Evolutionary conservation across 2,113 vertebrate species (phyloP).

Genomic region (Ophiodon elongatus): DNA sequence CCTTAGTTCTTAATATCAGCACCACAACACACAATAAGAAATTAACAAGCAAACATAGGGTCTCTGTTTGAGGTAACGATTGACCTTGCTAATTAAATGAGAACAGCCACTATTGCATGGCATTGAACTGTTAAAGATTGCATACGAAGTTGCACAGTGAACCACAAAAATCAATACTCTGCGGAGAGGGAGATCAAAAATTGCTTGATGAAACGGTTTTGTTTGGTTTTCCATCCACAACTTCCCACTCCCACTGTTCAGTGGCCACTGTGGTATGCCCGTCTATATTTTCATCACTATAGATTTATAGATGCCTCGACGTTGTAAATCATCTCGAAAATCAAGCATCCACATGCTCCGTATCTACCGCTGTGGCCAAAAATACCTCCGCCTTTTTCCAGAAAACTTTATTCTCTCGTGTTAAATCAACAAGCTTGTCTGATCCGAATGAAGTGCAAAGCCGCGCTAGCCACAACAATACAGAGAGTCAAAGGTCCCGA

Average conservation of each 20-base stretch:
- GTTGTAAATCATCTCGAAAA: slow-evolving; percentile 72
- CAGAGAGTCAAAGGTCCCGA: slow-evolving; percentile 40
- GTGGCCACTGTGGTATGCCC: slow-evolving; percentile 71
- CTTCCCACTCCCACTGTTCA: slow-evolving; percentile 70
- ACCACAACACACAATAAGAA: slow-evolving; percentile 21
- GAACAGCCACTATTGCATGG: slow-evolving; percentile 27
- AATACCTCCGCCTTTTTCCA: slow-evolving; percentile 65
- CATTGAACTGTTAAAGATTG: slow-evolving; percentile 58
- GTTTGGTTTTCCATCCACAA: slow-evolving; percentile 61
- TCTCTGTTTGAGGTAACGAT: slow-evolving; percentile 55
- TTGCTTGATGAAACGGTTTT: slow-evolving; percentile 63
- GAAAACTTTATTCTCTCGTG: slow-evolving; percentile 57
- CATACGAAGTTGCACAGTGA: slow-evolving; percentile 52
- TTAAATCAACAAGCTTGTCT: slow-evolving; percentile 72
- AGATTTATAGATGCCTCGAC: slow-evolving; percentile 72
- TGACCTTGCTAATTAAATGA: slow-evolving; percentile 75
- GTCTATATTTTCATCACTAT: slow-evolving; percentile 67
- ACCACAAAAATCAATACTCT: slow-evolving; percentile 60
- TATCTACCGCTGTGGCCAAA: slow-evolving; percentile 56
- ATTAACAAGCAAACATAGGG: slow-evolving; percentile 19
- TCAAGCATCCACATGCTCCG: slow-evolving; percentile 60
- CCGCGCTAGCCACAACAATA: slow-evolving; percentile 52
- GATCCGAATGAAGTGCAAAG: slow-evolving; percentile 66
- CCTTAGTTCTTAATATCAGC: slow-evolving; percentile 29
- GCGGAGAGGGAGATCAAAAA: slow-evolving; percentile 59